phyloP scores from a whole-genome alignment of 2,797 vertebrate species.

The Moxostoma hubbsi region DNA sequence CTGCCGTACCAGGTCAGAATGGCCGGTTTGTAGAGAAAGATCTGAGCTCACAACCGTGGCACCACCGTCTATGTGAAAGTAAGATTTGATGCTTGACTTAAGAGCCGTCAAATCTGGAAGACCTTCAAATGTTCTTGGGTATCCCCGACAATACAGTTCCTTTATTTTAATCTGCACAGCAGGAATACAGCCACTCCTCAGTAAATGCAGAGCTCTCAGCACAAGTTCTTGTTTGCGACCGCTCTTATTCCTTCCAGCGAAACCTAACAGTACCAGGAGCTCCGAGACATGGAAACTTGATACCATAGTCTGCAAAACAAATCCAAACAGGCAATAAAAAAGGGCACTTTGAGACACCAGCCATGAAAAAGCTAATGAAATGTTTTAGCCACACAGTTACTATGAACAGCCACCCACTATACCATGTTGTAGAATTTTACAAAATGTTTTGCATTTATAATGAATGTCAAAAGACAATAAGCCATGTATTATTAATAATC shows the following conservation, averaged over 20 bases:
- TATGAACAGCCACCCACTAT: neutral
- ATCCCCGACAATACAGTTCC: conserved; percentile 82
- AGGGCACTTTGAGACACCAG: conserved; percentile 1
- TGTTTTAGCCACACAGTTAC: neutral
- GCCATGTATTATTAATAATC: neutral
- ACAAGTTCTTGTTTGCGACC: conserved; percentile 88
- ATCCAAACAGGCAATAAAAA: conserved; percentile 28
- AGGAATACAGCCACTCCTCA: conserved; percentile 86
- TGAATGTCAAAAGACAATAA: neutral
- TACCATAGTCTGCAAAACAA: conserved; percentile 83
- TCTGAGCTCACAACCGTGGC: conserved; percentile 75
- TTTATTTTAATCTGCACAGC: conserved; percentile 86
- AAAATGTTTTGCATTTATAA: neutral
- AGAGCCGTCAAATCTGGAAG: conserved; percentile 76
- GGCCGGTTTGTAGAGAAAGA: conserved; percentile 73
- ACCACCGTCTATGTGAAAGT: conserved; percentile 75
- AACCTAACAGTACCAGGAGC: conserved; percentile 87
- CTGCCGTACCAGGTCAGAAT: conserved; percentile 68
- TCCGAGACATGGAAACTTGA: conserved; percentile 89
- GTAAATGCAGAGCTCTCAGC: conserved; percentile 84
- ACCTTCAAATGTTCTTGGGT: conserved; percentile 80
- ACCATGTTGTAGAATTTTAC: neutral
- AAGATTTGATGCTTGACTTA: conserved; percentile 65
- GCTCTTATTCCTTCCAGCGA: conserved; percentile 87
- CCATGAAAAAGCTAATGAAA: neutral